phyloP scores from a whole-genome alignment of 2,113 vertebrate species.

The Barbus barbus region DNA sequence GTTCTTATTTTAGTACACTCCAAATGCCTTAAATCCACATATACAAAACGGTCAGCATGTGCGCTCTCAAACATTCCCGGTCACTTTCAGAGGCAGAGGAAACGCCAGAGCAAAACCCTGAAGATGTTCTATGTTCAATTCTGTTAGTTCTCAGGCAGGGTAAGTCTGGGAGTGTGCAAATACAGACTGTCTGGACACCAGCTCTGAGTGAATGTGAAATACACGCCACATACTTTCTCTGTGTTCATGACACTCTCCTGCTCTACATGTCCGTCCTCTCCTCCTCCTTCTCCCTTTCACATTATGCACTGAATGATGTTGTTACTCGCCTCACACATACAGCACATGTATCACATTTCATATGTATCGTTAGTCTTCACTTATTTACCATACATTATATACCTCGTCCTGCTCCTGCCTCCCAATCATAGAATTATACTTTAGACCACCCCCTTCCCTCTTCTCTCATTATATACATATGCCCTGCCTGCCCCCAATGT shows the following conservation, averaged over 20 bases:
- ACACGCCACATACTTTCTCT: constrained; percentile 32
- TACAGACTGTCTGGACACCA: constrained; percentile 27
- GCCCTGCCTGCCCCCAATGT: constrained; percentile 63
- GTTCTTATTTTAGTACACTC: constrained; percentile 27
- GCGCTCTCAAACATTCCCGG: neutral
- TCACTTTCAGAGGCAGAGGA: constrained; percentile 18
- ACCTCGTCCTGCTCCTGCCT: constrained; percentile 53
- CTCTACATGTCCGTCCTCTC: constrained; percentile 11
- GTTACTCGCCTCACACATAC: constrained; percentile 6
- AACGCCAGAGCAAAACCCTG: constrained; percentile 27
- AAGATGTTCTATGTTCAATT: neutral
- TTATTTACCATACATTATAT: constrained; percentile 61
- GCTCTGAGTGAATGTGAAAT: constrained; percentile 54
- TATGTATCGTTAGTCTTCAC: constrained; percentile 33
- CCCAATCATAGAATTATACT: constrained; percentile 45
- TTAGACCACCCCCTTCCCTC: constrained; percentile 35
- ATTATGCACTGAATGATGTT: constrained; percentile 24
- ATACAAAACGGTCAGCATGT: neutral
- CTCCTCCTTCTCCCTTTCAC: neutral
- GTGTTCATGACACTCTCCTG: constrained; percentile 14
- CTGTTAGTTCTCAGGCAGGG: constrained; percentile 33
- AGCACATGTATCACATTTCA: constrained; percentile 32
- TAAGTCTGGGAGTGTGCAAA: neutral
- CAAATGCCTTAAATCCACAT: constrained; percentile 50
- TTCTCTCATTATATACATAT: constrained; percentile 60